These are phyloP conservation scores for Nemoura dubitans DNA, from an alignment of 2,888 invertebrate species.

Conservation along the genomic window DNA sequence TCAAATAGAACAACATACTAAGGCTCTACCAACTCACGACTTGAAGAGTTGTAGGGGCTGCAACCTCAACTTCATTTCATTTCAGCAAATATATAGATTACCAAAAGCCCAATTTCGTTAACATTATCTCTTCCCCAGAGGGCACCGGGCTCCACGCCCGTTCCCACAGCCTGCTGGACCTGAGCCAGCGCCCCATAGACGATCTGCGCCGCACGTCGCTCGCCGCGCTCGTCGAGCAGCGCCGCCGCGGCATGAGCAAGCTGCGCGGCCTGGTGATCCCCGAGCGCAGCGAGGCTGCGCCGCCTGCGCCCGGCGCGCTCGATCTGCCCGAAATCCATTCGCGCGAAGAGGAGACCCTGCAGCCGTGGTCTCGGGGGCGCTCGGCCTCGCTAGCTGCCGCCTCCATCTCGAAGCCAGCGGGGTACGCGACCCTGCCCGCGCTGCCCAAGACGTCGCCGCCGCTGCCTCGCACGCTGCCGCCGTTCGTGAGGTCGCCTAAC, in stretches of 20 bases:
- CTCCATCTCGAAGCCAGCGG: neutral
- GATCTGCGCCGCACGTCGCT: constrained; percentile 70
- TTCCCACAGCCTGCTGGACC: constrained; percentile 64
- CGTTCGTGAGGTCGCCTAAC: neutral
- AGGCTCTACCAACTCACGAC: too few relatives aligned
- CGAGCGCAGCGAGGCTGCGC: constrained; percentile 68
- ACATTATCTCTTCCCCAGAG: neutral
- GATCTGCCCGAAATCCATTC: constrained; percentile 81
- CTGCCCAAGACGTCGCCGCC: constrained; percentile 58
- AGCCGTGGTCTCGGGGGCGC: neutral
- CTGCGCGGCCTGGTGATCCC: constrained; percentile 89
- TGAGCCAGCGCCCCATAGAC: constrained; percentile 48
- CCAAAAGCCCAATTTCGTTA: too few relatives aligned
- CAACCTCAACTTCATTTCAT: too few relatives aligned
- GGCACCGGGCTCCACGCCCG: constrained; percentile 58
- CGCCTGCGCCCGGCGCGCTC: constrained; percentile 66
- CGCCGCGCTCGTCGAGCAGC: constrained; percentile 80
- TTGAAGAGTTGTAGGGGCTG: too few relatives aligned
- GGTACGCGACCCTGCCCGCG: neutral
- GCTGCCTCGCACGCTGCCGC: neutral
- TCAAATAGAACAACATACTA: too few relatives aligned
- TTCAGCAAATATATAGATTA: too few relatives aligned
- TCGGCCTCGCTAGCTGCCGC: neutral
- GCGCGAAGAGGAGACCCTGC: constrained; percentile 14
- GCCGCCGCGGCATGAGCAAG: constrained; percentile 83